Evolutionary conservation across 2,113 vertebrate species (phyloP).

Genomic region (Abramis brama): DNA sequence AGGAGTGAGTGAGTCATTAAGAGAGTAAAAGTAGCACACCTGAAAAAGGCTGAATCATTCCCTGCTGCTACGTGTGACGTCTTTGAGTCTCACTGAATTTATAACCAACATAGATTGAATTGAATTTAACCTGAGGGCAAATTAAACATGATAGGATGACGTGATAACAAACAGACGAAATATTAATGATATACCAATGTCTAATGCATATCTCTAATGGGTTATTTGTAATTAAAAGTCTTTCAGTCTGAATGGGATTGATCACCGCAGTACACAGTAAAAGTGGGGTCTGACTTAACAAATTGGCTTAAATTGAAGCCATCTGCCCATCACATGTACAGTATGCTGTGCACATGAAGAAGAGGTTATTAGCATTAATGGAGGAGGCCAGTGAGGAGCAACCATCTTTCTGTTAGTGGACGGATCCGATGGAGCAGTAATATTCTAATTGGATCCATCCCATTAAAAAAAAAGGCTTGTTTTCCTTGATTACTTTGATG

Average conservation of each 20-base stretch:
- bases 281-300: constrained; percentile 3
- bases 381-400: constrained; percentile 14
- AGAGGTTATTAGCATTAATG: constrained; percentile 36
- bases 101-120: not conserved
- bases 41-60: constrained; percentile 14
- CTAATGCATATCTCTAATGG: not conserved
- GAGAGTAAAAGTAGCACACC: constrained; percentile 19
- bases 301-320: constrained; percentile 1
- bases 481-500: constrained; percentile 85
- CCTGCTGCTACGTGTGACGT: not conserved
- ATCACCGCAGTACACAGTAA: not conserved
- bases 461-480: constrained; percentile 79
- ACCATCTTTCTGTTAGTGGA: constrained; percentile 43
- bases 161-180: not conserved
- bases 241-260: not conserved
- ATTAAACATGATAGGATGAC: not conserved
- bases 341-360: not conserved
- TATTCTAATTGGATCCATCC: constrained; percentile 82
- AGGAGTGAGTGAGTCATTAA: constrained; percentile 29
- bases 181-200: not conserved
- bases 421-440: constrained; percentile 73
- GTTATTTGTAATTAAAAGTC: not conserved
- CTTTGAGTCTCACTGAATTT: not conserved
- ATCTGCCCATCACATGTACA: constrained; percentile 2
- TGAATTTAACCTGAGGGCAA: not conserved